Percentiles rank a stretch among this genome's conserved stretches.
These are phyloP conservation scores for Spicauda simplicius DNA, from an alignment of 2,888 invertebrate species.

Conservation along the genomic window DNA sequence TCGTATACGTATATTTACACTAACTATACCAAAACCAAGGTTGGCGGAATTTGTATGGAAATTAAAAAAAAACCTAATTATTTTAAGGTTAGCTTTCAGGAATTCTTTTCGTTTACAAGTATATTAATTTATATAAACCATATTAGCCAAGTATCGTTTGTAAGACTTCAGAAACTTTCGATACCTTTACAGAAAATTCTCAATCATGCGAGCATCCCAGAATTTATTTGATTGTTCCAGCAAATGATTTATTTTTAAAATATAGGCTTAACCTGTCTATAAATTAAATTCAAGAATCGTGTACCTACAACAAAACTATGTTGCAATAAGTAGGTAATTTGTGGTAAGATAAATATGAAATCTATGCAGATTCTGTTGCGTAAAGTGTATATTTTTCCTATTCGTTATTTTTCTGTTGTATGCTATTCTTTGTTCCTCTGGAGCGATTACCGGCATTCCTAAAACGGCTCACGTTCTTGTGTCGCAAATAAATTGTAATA, in stretches of 20 bases:
- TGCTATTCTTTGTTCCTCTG: constrained; percentile 49
- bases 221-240: no score
- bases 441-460: constrained; percentile 53
- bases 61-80: background rate
- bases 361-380: constrained; percentile 17
- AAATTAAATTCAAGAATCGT: no score
- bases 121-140: no score
- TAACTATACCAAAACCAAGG: background rate
- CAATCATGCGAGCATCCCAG: no score
- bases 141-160: no score
- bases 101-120: no score
- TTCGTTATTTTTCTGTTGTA: constrained; percentile 42
- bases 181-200: no score
- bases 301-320: no score
- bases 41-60: background rate
- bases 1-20: background rate
- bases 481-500: constrained; percentile 51
- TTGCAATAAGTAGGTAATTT: background rate
- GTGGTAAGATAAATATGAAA: background rate
- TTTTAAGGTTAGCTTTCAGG: no score
- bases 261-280: no score
- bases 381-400: constrained; percentile 15
- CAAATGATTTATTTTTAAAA: no score
- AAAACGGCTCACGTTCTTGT: constrained; percentile 60
- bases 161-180: no score